Evolutionary conservation across 2,113 vertebrate genomes (phyloP), one percentile per base, ranked within the genome.

Genomic region (Apeltes quadracus): DNA sequence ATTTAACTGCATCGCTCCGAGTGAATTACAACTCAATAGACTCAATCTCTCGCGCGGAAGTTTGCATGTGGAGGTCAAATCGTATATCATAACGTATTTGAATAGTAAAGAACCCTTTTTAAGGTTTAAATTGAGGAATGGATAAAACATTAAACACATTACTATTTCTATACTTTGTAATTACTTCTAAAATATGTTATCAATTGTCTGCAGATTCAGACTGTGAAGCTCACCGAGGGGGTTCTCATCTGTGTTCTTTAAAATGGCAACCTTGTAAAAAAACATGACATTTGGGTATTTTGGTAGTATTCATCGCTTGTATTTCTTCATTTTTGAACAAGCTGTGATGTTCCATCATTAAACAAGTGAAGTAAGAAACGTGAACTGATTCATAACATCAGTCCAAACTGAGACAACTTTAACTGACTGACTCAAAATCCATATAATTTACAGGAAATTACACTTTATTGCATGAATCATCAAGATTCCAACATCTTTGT

Each of bases 391-490:
- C 18, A 44, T 44, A n/a, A 48, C n/a, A 48, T 48, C 46, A 61
- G 20, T 38, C 55, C 34, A 57, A n/a, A 57, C 20, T 36, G 32
- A 38, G 32, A 18, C n/a, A 57, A 59, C 10, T 32, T 22, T 22
- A 13, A 12, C 32, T 54, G 51, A 38, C 14, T n/a, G n/a, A 46
- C 7, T 0, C 18, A 13, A 54, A 29, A 39, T 59, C 10, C 29
- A 18, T 18, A 48, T 43, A 1, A 55, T 27, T 55, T 41, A 3
- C 22, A 43, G 22, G 1, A 61, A 82, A 66, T 56, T 7, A 62
- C 48, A 43, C 51, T 79, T 83, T 75, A 79, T 67, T 83, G 13
- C 53, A 69, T 48, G 27, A 5, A 64, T 54, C 69, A 59, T 44
- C 62, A 58, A 18, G 23, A 66, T n/a, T 61, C 48, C 62, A 48